Conservation (phyloP, 35 echinoderm and acorn worm species). For the Amphiura filiformis region DNA sequence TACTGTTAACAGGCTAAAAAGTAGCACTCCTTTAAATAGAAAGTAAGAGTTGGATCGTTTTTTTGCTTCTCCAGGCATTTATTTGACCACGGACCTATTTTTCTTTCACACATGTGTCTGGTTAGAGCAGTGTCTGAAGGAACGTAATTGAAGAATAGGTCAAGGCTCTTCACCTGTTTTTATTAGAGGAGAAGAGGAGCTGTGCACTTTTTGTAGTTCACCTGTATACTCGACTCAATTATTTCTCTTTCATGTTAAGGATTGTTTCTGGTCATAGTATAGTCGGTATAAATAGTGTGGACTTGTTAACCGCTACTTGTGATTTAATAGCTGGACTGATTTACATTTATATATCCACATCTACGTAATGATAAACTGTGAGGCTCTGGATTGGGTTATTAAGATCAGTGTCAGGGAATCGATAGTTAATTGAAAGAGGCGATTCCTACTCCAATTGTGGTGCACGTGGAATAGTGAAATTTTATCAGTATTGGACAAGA, state of each 20-base stretch:
- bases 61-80: too few species aligned
- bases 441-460: too few species aligned
- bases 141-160: neutral
- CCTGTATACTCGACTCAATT: neutral
- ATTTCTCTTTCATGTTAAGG: neutral
- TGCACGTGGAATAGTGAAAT: too few species aligned
- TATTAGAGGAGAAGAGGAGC: neutral
- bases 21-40: too few species aligned
- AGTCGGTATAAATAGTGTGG: neutral
- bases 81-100: too few species aligned
- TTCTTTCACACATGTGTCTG: too few species aligned
- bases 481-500: too few species aligned
- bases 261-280: too few species aligned
- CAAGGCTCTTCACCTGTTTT: neutral
- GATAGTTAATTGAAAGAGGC: too few species aligned
- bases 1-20: too few species aligned
- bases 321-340: neutral
- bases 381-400: neutral
- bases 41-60: too few species aligned
- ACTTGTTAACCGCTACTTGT: neutral
- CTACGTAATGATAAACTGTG: neutral
- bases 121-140: neutral
- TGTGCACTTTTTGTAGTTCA: neutral
- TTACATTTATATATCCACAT: neutral
- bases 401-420: neutral